Conservation (phyloP, 2,797 vertebrate genomes). For the Neopelma chrysocephalum region DNA sequence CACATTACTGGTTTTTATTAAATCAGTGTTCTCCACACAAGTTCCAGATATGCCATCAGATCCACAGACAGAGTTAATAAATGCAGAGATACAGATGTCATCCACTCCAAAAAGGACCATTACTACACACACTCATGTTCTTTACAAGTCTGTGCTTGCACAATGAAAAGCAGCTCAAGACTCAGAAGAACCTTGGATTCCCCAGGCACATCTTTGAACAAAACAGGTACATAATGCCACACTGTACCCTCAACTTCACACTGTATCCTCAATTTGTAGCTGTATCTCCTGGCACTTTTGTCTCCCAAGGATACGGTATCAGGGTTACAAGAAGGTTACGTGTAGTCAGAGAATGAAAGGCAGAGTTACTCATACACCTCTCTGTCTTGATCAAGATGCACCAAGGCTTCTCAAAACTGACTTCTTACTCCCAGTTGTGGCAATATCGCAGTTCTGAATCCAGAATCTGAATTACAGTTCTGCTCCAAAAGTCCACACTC, state of each 20-base stretch:
- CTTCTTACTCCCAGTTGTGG: not conserved
- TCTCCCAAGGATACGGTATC: not conserved
- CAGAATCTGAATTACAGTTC: not conserved
- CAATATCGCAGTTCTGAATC: not conserved
- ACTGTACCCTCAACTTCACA: not conserved
- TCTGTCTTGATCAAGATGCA: not conserved
- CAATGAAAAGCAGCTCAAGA: not conserved
- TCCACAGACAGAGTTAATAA: not conserved
- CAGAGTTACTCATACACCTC: not conserved
- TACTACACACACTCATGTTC: not conserved
- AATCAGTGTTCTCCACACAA: not conserved
- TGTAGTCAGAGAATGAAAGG: not conserved
- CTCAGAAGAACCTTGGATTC: not conserved
- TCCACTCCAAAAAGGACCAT: not conserved
- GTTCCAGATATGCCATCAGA: not conserved
- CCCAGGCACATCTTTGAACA: not conserved
- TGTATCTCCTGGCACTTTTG: not conserved
- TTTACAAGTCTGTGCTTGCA: not conserved
- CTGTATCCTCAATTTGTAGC: not conserved
- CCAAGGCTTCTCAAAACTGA: not conserved
- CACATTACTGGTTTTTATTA: not conserved
- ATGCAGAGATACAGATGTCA: not conserved
- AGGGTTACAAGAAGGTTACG: not conserved
- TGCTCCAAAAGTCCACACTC: not conserved
- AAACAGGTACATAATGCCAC: accelerated